phyloP scores from a whole-genome alignment of 2,113 vertebrate genomes.

The Pachyramphus minor region DNA sequence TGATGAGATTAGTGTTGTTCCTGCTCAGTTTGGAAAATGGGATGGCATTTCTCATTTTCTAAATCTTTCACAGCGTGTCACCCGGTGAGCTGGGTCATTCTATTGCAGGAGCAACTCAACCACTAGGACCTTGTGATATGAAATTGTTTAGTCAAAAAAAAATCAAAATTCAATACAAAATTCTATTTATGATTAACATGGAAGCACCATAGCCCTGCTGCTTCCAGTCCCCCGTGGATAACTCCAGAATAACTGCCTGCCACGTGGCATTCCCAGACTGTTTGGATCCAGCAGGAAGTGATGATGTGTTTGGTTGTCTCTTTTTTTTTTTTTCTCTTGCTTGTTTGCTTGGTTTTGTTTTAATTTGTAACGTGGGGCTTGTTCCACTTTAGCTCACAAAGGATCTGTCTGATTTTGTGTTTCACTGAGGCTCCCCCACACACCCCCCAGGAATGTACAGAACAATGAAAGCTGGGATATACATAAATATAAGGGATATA shows the following conservation, averaged over 20 bases:
- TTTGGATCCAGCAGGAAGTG: slow-evolving; percentile 1
- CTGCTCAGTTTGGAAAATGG: slow-evolving; percentile 26
- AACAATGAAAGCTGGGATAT: not conserved
- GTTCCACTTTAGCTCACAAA: not conserved
- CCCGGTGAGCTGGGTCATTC: slow-evolving; percentile 16
- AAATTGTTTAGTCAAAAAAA: slow-evolving; percentile 21
- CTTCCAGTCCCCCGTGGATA: not conserved
- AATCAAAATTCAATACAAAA: not conserved
- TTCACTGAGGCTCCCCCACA: not conserved
- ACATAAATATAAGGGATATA: not conserved
- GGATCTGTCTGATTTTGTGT: not conserved
- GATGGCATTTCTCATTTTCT: slow-evolving; percentile 21
- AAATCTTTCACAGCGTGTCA: slow-evolving; percentile 30
- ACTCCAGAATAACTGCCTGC: not conserved
- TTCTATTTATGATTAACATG: not conserved
- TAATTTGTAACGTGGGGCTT: not conserved
- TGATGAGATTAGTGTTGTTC: slow-evolving; percentile 34
- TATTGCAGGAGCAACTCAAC: slow-evolving; percentile 25
- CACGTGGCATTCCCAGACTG: not conserved
- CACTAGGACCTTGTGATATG: slow-evolving; percentile 12
- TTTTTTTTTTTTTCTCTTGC: not conserved
- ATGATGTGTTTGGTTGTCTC: not conserved
- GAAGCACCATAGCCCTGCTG: not conserved
- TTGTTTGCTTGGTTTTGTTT: not conserved
- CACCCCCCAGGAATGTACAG: not conserved